Percentiles rank a stretch among this genome's conserved stretches.
phyloP scores from a whole-genome alignment of 2,888 invertebrate species.

The Drosophila nr. perissopoda region DNA sequence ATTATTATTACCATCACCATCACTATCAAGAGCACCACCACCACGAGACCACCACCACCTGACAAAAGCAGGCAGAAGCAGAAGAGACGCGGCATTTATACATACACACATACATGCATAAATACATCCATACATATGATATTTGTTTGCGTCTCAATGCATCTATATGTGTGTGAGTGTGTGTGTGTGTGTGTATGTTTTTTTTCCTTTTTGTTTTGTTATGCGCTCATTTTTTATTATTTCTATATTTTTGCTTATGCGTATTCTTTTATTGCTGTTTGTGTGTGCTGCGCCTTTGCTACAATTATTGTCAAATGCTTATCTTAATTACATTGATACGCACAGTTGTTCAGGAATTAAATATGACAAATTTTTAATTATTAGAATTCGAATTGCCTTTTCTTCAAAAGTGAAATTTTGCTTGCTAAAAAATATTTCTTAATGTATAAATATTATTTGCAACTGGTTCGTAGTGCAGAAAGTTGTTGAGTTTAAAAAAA shows the following conservation, averaged over 20 bases:
- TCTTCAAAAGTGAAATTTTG: not conserved
- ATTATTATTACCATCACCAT: constrained; percentile 1
- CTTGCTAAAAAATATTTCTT: not conserved
- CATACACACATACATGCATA: constrained; percentile 16
- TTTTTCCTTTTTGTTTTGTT: constrained; percentile 11
- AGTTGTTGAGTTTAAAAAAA: not conserved
- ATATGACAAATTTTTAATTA: not conserved
- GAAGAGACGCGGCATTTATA: constrained; percentile 38
- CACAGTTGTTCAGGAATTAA: not conserved
- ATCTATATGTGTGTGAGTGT: constrained; percentile 17
- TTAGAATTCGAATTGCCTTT: not conserved
- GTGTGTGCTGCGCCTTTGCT: not conserved
- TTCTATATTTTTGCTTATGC: constrained; percentile 6
- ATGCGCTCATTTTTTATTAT: constrained; percentile 11
- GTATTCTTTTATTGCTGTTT: not conserved
- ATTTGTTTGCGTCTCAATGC: constrained; percentile 10
- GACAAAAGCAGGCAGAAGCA: constrained; percentile 32
- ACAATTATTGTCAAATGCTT: not conserved
- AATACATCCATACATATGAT: constrained; percentile 6
- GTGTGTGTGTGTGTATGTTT: constrained; percentile 3
- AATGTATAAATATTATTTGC: not conserved
- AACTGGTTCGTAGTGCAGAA: not conserved
- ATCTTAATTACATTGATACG: not conserved
- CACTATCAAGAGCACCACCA: constrained; percentile 16
- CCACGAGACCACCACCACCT: constrained; percentile 31